A percentile compares a stretch with the other conserved stretches of the same genome.
phyloP scores from a whole-genome alignment of 53 echinoderm and acorn worm species.

The Henricia sp. region DNA sequence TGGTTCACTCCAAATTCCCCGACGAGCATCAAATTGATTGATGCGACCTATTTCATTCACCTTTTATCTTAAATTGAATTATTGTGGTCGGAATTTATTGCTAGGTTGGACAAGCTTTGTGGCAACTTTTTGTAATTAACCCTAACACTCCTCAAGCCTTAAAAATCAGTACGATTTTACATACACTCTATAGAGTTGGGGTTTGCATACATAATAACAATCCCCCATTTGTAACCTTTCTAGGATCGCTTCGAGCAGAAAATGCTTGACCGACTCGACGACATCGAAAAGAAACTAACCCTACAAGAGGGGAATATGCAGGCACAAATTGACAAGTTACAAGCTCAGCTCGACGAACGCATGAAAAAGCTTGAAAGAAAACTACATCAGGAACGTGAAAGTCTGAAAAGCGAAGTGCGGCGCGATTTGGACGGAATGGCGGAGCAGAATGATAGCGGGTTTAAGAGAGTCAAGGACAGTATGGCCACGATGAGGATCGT shows the following conservation, averaged over 20 bases:
- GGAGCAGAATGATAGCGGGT: constrained; percentile 31
- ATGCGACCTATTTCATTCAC: no score
- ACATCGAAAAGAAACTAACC: constrained; percentile 24
- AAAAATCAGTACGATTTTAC: no score
- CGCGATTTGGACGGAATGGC: constrained; percentile 14
- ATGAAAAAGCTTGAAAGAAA: constrained; percentile 15
- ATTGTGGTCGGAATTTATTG: no score
- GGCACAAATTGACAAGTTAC: constrained; percentile 24
- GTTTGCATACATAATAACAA: no score
- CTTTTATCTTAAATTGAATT: no score
- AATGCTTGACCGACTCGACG: constrained; percentile 36
- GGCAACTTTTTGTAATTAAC: no score
- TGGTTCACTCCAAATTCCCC: no score
- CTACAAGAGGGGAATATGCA: constrained; percentile 40
- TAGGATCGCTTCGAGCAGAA: constrained; percentile 40
- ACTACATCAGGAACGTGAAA: background rate
- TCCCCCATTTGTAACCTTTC: background rate
- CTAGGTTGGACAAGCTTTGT: no score
- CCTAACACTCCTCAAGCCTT: no score
- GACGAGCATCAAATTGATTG: no score
- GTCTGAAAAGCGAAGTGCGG: background rate
- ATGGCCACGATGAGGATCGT: constrained; percentile 54
- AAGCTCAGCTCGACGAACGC: background rate
- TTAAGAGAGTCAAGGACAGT: constrained; percentile 53
- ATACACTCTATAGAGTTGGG: no score